phyloP scores from a whole-genome alignment of 2,888 invertebrate species.

The Ceratothoa steindachneri region DNA sequence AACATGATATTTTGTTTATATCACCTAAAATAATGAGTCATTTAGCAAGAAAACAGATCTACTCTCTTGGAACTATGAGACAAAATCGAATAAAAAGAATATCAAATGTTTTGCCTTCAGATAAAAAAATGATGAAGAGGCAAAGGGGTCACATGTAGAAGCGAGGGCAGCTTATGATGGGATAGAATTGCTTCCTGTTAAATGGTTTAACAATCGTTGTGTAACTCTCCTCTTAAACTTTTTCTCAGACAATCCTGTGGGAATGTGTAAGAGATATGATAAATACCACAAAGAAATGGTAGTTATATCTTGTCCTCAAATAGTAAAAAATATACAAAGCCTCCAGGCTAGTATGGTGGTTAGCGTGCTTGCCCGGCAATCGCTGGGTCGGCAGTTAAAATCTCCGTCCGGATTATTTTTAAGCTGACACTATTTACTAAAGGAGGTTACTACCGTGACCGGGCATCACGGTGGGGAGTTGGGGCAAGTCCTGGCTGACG shows the following conservation, averaged over 20 bases:
- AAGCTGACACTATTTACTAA: no score
- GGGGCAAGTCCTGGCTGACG: no score
- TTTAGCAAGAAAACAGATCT: slow-evolving; percentile 17
- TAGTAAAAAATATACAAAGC: no score
- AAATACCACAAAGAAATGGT: background rate
- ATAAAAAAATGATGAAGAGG: slow-evolving; percentile 10
- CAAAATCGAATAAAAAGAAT: slow-evolving; percentile 4
- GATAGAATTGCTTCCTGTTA: background rate
- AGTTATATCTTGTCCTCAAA: background rate
- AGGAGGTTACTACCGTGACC: no score
- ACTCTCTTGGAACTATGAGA: background rate
- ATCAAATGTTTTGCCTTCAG: background rate
- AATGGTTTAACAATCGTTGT: background rate
- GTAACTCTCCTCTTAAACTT: background rate
- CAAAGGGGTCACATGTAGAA: slow-evolving; percentile 12
- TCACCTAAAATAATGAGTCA: slow-evolving; percentile 19
- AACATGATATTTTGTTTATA: slow-evolving; percentile 27
- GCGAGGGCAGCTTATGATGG: background rate
- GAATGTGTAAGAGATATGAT: background rate
- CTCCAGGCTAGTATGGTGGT: no score
- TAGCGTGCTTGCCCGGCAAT: no score
- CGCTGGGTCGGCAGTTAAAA: no score
- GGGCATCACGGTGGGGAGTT: no score
- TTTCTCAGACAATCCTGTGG: background rate
- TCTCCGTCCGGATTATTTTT: no score